Evolutionary conservation across 2,113 vertebrate genomes (phyloP).

Genomic region (Bungarus multicinctus): DNA sequence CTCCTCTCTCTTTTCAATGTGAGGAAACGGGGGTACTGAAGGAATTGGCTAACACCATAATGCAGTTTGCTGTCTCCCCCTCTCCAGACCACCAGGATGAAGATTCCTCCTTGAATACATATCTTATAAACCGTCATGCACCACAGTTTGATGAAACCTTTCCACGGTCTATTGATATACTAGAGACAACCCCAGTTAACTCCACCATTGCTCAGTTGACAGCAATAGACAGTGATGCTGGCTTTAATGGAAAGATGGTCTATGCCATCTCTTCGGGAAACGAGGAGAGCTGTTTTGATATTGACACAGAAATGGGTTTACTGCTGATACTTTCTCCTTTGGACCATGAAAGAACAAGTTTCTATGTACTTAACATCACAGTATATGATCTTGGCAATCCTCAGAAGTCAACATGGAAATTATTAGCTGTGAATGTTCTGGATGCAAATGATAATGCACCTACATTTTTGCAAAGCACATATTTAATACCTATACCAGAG

Average conservation of each 20-base stretch:
- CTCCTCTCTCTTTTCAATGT: constrained; percentile 73
- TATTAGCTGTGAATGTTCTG: constrained; percentile 84
- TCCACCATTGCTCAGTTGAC: constrained; percentile 78
- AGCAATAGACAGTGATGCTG: constrained; percentile 81
- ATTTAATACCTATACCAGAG: constrained; percentile 80
- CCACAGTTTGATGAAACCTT: constrained; percentile 83
- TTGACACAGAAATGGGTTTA: constrained; percentile 84
- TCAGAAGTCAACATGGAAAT: constrained; percentile 88
- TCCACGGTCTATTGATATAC: constrained; percentile 83
- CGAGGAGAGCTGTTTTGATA: constrained; percentile 86
- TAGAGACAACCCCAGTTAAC: constrained; percentile 76
- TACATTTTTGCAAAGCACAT: constrained; percentile 80
- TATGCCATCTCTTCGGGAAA: constrained; percentile 89
- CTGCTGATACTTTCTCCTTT: constrained; percentile 80
- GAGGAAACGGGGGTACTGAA: constrained; percentile 84
- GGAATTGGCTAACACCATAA: constrained; percentile 84
- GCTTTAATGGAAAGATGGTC: constrained; percentile 85
- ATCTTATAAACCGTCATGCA: constrained; percentile 83
- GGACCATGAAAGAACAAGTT: constrained; percentile 85
- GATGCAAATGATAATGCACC: constrained; percentile 92
- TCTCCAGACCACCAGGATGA: constrained; percentile 77
- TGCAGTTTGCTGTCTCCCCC: constrained; percentile 79
- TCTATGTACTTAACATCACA: constrained; percentile 91
- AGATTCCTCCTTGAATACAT: constrained; percentile 77
- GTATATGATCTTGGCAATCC: constrained; percentile 89